Evolutionary conservation across 2,113 vertebrate genomes (phyloP).

Genomic region (Okapia johnstoni): DNA sequence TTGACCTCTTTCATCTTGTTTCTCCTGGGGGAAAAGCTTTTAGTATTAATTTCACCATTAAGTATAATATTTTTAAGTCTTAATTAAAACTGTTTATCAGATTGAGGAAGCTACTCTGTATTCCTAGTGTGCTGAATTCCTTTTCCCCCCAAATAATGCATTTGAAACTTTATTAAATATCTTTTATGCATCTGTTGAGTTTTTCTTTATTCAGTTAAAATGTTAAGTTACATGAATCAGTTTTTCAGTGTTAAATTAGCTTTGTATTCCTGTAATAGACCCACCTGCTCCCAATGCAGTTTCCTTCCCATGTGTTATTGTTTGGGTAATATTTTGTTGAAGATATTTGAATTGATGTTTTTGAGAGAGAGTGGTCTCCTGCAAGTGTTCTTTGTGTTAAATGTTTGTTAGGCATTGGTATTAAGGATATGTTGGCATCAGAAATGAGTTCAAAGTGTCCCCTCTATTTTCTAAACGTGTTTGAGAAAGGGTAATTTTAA

Average conservation of each 20-base stretch:
- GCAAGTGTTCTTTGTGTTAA: background rate
- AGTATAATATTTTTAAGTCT: background rate
- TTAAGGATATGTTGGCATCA: background rate
- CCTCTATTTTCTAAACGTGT: background rate
- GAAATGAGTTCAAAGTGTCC: background rate
- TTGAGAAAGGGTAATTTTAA: background rate
- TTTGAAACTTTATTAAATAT: background rate
- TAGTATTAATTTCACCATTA: background rate
- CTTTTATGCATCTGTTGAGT: background rate
- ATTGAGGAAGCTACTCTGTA: background rate
- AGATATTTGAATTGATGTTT: background rate
- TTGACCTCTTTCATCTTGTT: background rate
- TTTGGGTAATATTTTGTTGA: background rate
- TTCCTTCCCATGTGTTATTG: background rate
- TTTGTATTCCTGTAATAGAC: background rate
- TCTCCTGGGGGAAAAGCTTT: background rate
- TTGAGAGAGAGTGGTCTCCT: background rate
- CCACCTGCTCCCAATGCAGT: background rate
- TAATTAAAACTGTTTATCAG: background rate
- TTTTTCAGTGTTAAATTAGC: background rate
- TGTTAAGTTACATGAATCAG: background rate
- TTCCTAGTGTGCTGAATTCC: background rate
- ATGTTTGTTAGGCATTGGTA: background rate
- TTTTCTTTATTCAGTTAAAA: slow-evolving; percentile 15
- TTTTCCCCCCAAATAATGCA: background rate